Evolutionary conservation across 2,888 invertebrate species (phyloP).

Genomic region (Euzophera pinguis): DNA sequence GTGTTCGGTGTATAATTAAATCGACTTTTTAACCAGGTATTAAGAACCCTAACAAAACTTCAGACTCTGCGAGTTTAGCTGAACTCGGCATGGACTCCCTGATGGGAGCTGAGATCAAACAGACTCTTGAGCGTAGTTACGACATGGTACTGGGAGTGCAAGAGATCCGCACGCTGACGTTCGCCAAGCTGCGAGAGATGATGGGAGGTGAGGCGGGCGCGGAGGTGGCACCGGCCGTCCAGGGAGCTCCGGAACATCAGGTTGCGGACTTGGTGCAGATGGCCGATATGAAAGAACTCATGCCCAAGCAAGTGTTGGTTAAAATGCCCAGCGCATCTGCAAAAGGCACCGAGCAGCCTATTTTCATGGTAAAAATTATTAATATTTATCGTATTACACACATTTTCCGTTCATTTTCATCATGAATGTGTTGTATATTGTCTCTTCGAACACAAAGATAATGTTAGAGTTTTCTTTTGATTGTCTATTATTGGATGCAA

Average conservation of each 20-base stretch:
- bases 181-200: conserved; percentile 85
- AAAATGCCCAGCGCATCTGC: conserved; percentile 79
- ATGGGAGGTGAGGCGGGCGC: conserved; percentile 41
- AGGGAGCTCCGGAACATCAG: conserved; percentile 15
- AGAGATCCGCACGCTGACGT: conserved; percentile 92
- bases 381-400: too few species aligned
- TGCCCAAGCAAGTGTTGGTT: conserved; percentile 87
- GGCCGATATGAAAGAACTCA: conserved; percentile 78
- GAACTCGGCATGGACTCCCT: conserved; percentile 99
- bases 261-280: conserved; percentile 63
- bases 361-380: conserved; percentile 44
- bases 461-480: too few species aligned
- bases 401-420: too few species aligned
- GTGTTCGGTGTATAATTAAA: neutral
- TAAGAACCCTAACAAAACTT: conserved; percentile 89
- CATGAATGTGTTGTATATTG: too few species aligned
- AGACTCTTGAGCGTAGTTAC: conserved; percentile 94
- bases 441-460: too few species aligned
- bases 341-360: neutral
- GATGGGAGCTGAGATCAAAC: conserved; percentile 99
- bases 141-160: conserved; percentile 94
- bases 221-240: conserved; percentile 23
- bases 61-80: conserved; percentile 88
- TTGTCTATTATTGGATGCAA: too few species aligned
- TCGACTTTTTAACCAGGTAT: conserved; percentile 77